A percentile compares a stretch with the other conserved stretches of the same genome.
These are phyloP conservation scores for Zygogramma bicolorata DNA, from an alignment of 2,888 invertebrate species.

Conservation along the genomic window DNA sequence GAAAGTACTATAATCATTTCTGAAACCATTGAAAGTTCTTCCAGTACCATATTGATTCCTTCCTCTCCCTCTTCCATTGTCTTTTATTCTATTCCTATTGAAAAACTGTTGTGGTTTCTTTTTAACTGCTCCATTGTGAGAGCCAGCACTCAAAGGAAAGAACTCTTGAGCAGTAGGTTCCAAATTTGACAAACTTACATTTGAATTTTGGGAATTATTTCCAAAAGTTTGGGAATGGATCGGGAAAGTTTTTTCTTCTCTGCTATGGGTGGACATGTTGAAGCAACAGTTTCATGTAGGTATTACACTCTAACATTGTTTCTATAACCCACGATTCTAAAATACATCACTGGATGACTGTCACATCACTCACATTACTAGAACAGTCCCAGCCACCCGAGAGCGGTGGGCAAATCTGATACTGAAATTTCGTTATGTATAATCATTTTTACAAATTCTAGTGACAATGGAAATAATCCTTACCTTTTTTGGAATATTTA, in stretches of 20 bases:
- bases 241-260: not conserved
- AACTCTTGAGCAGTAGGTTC: constrained; percentile 50
- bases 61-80: constrained; percentile 28
- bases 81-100: constrained; percentile 34
- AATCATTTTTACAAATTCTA: not conserved
- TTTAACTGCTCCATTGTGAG: constrained; percentile 41
- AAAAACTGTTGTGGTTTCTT: constrained; percentile 39
- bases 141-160: constrained; percentile 35
- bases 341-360: not conserved
- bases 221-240: not conserved
- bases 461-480: not conserved
- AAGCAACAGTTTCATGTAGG: not conserved
- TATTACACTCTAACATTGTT: too few relatives aligned
- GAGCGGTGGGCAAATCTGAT: not conserved
- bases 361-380: too few relatives aligned
- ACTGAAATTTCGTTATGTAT: not conserved
- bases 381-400: not conserved
- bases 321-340: too few relatives aligned
- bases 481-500: not conserved
- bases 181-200: constrained; percentile 25
- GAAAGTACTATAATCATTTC: constrained; percentile 12
- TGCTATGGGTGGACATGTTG: not conserved
- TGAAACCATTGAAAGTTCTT: constrained; percentile 42
- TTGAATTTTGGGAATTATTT: not conserved
- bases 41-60: constrained; percentile 43